Evolutionary conservation across 1,140 invertebrate species (phyloP).

Genomic region (Caenorhabditis inopinata): DNA sequence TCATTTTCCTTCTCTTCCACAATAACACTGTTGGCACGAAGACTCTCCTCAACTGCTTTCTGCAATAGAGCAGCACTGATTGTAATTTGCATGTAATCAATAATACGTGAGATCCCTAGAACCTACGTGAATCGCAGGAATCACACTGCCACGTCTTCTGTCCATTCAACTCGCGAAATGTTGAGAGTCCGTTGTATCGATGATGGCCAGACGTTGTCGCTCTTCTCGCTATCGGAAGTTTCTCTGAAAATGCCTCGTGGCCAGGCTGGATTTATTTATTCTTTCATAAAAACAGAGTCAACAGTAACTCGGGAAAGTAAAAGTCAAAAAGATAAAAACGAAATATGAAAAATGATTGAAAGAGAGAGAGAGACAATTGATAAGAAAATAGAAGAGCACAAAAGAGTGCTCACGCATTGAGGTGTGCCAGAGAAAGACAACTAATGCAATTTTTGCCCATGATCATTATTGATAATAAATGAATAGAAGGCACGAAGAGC

Average conservation of each 20-base stretch:
- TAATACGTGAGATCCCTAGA: no score
- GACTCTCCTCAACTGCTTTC: constrained; percentile 25
- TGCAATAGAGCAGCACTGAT: neutral
- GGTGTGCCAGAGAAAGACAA: neutral
- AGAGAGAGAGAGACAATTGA: neutral
- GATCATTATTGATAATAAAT: constrained; percentile 13
- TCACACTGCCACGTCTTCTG: constrained; percentile 22
- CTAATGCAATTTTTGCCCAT: constrained; percentile 14
- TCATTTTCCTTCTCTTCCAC: constrained; percentile 3
- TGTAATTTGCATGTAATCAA: no score
- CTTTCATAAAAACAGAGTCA: neutral
- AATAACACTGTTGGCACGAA: constrained; percentile 14
- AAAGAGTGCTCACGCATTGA: neutral
- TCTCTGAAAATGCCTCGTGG: no score
- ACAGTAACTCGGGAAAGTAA: neutral
- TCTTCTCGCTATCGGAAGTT: neutral
- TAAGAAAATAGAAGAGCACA: neutral
- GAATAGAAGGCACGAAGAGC: neutral
- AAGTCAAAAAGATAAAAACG: neutral
- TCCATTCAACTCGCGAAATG: neutral
- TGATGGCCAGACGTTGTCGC: neutral
- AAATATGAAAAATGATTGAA: constrained; percentile 20
- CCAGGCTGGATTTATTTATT: no score
- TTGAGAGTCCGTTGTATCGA: no score
- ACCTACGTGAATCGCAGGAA: constrained; percentile 6